phyloP scores from a whole-genome alignment of 1,140 invertebrate genomes.

The Caenorhabditis inopinata region DNA sequence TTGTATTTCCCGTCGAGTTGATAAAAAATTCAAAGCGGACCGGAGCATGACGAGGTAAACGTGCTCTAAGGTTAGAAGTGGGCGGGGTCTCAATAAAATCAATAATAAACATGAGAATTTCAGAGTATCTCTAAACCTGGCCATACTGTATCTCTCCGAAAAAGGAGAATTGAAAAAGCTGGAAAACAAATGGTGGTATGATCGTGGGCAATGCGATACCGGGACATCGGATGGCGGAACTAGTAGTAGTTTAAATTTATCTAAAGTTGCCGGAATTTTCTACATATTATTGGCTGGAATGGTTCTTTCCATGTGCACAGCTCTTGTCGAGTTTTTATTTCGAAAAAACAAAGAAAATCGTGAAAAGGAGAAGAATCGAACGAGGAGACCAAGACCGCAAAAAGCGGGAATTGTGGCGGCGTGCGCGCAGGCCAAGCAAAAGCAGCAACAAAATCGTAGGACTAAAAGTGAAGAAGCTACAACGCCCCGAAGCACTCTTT shows the following conservation, averaged over 20 bases:
- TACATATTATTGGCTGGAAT: slow-evolving; percentile 94
- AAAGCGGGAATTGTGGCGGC: neutral
- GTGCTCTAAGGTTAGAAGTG: too few relatives aligned
- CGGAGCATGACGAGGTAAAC: too few relatives aligned
- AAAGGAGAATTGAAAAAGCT: slow-evolving; percentile 85
- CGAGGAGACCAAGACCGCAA: neutral
- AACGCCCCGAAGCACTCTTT: neutral
- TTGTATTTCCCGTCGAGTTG: too few relatives aligned
- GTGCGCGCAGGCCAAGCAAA: neutral
- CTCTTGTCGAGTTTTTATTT: slow-evolving; percentile 40
- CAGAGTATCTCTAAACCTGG: slow-evolving; percentile 85
- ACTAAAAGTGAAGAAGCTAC: slow-evolving; percentile 24
- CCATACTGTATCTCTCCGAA: slow-evolving; percentile 86
- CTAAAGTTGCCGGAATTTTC: slow-evolving; percentile 96
- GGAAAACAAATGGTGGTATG: slow-evolving; percentile 90
- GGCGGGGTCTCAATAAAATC: too few relatives aligned
- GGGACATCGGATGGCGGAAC: slow-evolving; percentile 63
- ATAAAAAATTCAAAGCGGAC: too few relatives aligned
- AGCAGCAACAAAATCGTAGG: neutral
- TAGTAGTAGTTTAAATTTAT: slow-evolving; percentile 75
- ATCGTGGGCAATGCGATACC: slow-evolving; percentile 69
- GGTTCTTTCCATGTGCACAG: slow-evolving; percentile 75
- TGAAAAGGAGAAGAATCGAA: slow-evolving; percentile 34
- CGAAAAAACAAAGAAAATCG: slow-evolving; percentile 38
- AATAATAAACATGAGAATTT: too few relatives aligned